Percentiles rank a stretch among this genome's conserved stretches.
These are phyloP conservation scores for Cheumatopsyche charites DNA, from an alignment of 1,140 invertebrate genomes.

Conservation along the genomic window DNA sequence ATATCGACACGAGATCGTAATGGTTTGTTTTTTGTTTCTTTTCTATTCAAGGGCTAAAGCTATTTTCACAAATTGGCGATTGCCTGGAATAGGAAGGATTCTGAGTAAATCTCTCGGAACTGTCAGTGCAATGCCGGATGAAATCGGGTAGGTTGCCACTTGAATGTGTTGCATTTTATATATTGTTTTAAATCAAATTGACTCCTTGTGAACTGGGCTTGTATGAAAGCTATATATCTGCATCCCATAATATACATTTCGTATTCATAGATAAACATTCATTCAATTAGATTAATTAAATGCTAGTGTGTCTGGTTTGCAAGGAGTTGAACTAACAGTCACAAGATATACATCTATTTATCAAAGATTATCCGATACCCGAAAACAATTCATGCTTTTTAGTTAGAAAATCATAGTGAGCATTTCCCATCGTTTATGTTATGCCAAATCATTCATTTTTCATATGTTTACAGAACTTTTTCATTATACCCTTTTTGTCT, in stretches of 20 bases:
- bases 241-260: neutral
- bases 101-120: neutral
- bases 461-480: neutral
- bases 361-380: too few species aligned
- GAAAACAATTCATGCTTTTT: too few species aligned
- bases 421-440: neutral
- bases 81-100: slow-evolving; percentile 16
- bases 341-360: too few species aligned
- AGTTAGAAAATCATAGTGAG: too few species aligned
- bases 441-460: neutral
- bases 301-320: too few species aligned
- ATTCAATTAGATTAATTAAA: too few species aligned
- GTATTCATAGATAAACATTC: neutral
- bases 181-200: too few species aligned
- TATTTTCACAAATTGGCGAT: slow-evolving; percentile 4
- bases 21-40: slow-evolving; percentile 3
- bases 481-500: too few species aligned
- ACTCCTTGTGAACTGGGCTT: too few species aligned
- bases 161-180: neutral
- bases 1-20: too few species aligned
- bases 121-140: neutral
- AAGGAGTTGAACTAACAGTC: too few species aligned
- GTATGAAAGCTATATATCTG: neutral
- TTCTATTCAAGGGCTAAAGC: slow-evolving; percentile 8
- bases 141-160: neutral